Evolutionary conservation across 2,797 vertebrate genomes (phyloP).

Genomic region (Manis pentadactyla): DNA sequence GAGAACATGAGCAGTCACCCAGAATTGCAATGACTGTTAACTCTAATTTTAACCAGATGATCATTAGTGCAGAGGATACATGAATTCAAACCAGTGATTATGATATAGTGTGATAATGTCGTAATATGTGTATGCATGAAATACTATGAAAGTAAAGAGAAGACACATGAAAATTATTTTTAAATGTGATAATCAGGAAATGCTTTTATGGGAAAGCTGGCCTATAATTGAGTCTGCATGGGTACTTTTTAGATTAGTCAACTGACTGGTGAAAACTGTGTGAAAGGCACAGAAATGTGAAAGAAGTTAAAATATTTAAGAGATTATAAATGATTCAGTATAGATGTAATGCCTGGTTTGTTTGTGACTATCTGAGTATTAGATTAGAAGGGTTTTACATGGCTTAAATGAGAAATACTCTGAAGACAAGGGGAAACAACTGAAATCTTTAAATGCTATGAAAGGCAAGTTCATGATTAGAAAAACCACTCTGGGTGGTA

Average conservation of each 20-base stretch:
- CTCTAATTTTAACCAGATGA: slow-evolving; percentile 11
- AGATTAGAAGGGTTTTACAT: background rate
- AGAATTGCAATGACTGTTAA: background rate
- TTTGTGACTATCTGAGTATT: background rate
- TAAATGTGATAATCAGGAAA: background rate
- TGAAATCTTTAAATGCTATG: background rate
- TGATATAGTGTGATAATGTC: background rate
- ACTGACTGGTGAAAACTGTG: background rate
- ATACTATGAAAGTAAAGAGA: background rate
- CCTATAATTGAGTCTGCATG: background rate
- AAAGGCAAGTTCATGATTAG: background rate
- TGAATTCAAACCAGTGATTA: background rate
- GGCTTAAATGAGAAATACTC: background rate
- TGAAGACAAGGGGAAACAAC: background rate
- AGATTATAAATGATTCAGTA: background rate
- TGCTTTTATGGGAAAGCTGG: background rate
- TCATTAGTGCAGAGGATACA: background rate
- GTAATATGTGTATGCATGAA: background rate
- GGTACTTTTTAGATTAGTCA: background rate
- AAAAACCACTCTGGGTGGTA: background rate
- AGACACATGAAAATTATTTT: background rate
- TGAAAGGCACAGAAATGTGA: background rate
- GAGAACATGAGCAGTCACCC: background rate
- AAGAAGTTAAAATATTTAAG: background rate
- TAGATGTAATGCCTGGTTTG: background rate